Evolutionary conservation across 2,888 invertebrate genomes (phyloP).

Genomic region (Polydrusus cervinus): DNA sequence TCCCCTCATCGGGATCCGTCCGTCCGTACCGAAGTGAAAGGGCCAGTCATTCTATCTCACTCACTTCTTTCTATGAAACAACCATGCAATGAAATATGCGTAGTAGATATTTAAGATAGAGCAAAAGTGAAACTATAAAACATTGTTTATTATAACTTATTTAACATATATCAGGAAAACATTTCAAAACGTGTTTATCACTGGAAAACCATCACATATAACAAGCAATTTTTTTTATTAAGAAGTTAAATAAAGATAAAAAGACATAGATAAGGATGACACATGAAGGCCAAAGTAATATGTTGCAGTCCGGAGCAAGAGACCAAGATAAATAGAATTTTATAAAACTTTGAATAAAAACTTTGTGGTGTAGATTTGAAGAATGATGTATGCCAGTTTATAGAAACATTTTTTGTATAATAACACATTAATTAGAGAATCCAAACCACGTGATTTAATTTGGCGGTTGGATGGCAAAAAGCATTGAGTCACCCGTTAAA

Average conservation of each 20-base stretch:
- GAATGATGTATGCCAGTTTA: background rate
- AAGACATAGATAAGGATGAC: constrained; percentile 48
- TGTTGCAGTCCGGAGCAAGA: constrained; percentile 44
- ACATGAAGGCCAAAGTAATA: constrained; percentile 48
- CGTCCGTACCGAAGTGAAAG: too few relatives aligned
- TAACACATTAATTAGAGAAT: too few relatives aligned
- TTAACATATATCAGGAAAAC: constrained; percentile 1
- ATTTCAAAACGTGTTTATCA: constrained; percentile 21
- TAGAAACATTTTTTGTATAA: background rate
- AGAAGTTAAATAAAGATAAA: constrained; percentile 41
- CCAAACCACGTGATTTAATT: too few relatives aligned
- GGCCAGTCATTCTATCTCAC: too few relatives aligned
- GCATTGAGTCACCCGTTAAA: too few relatives aligned
- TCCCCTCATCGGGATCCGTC: too few relatives aligned
- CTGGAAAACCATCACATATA: background rate
- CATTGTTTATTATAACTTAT: background rate
- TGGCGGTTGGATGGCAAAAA: too few relatives aligned
- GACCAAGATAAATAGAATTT: constrained; percentile 45
- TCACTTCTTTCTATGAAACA: too few relatives aligned
- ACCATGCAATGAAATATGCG: too few relatives aligned
- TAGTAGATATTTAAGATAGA: too few relatives aligned
- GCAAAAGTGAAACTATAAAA: too few relatives aligned
- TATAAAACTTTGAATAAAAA: constrained; percentile 33
- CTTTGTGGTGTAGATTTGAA: constrained; percentile 10
- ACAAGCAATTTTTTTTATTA: constrained; percentile 29